phyloP scores from a whole-genome alignment of 35 echinoderm and acorn worm species.

The Amphiura filiformis region DNA sequence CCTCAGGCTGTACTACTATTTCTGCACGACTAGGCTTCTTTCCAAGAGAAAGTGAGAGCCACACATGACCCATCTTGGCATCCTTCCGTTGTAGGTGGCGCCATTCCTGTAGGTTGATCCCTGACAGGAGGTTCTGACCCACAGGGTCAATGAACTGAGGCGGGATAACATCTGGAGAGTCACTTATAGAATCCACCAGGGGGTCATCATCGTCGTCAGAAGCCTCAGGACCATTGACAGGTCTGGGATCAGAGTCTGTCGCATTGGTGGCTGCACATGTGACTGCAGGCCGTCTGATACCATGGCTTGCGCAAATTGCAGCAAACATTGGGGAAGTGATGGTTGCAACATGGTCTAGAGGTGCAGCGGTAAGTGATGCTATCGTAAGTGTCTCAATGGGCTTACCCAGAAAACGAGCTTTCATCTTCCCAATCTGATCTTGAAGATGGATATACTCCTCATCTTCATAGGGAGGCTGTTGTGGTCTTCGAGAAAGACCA shows the following conservation, averaged over 20 bases:
- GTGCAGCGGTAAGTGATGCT: neutral
- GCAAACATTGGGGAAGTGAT: neutral
- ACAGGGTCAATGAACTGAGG: neutral
- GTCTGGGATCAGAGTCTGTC: neutral
- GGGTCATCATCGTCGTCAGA: neutral
- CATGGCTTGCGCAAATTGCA: neutral
- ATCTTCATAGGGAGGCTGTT: neutral
- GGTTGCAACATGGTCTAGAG: neutral
- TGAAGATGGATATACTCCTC: neutral
- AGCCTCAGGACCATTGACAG: neutral
- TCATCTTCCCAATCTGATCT: neutral
- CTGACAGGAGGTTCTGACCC: neutral
- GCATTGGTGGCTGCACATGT: neutral
- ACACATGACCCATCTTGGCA: neutral
- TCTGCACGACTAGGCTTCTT: neutral
- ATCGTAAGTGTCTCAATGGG: neutral
- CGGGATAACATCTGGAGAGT: neutral
- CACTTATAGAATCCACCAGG: neutral
- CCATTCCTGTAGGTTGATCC: neutral
- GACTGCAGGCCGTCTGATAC: neutral
- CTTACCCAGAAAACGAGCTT: neutral
- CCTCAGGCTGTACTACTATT: neutral
- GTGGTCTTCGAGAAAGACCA: neutral
- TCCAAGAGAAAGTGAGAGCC: neutral
- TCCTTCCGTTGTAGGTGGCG: neutral